These are phyloP conservation scores for Polypedilum pembai DNA, from an alignment of 1,140 invertebrate genomes.

Conservation along the genomic window DNA sequence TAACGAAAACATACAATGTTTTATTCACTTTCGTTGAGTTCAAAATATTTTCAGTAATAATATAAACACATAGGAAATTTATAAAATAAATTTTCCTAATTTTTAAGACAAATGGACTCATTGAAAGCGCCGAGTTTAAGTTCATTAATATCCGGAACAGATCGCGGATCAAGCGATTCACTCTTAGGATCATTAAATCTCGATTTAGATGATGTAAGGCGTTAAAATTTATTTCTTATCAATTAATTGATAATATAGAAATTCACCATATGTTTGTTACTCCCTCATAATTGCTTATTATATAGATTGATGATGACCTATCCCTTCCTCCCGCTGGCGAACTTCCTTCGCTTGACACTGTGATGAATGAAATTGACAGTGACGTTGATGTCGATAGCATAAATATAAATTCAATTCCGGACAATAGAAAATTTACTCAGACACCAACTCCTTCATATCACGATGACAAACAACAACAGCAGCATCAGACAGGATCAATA, in stretches of 20 bases:
- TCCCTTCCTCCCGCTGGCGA: conserved; percentile 68
- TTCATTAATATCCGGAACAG: conserved; percentile 52
- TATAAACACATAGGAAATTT: background rate
- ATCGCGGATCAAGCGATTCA: conserved; percentile 58
- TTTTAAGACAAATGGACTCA: conserved; percentile 43
- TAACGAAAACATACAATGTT: no score
- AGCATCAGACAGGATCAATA: conserved; percentile 53
- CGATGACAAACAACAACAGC: conserved; percentile 41
- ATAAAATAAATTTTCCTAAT: background rate
- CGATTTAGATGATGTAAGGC: conserved; percentile 58
- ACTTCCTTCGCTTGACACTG: conserved; percentile 76
- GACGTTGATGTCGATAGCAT: conserved; percentile 48
- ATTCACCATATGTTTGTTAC: no score
- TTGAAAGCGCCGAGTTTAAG: conserved; percentile 50
- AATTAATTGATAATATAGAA: conserved; percentile 30
- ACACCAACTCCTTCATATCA: conserved; percentile 47
- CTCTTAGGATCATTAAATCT: conserved; percentile 51
- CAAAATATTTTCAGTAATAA: background rate
- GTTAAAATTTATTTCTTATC: conserved; percentile 8
- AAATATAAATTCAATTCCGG: conserved; percentile 40
- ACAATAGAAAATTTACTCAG: conserved; percentile 42
- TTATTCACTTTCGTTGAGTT: background rate
- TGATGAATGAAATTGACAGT: conserved; percentile 67
- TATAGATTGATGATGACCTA: conserved; percentile 76
- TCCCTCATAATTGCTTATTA: background rate